Base-by-base conservation (phyloP, 1,140 invertebrate genomes). In the Lithobius niger region DNA sequence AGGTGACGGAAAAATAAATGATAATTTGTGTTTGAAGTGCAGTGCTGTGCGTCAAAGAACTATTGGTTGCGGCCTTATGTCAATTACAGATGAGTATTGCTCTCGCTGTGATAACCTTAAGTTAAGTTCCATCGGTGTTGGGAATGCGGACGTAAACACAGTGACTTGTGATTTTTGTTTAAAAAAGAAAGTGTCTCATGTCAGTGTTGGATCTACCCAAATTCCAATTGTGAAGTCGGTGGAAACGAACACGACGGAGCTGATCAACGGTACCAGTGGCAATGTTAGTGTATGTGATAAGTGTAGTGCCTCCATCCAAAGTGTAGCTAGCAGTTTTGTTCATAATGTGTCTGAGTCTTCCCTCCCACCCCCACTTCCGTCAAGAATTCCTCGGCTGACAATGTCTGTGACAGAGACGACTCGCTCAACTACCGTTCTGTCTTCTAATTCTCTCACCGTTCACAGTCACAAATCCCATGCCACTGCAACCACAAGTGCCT, bases 261-360 rank as follows among this genome's bases (percentile, higher is more conserved):
- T 19, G 19, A 22, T 45, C 51, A 64, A 42, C 43, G 55, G 24
- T 31, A 63, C 56, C 45, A 53, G 45, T 58, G 60, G 61, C 13
- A 56, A 73, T 47, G 74, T 77, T 31, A 77, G 76, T 60, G 75
- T 81, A 55, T 82, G 79, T 69, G 79, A 82, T 62, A 79, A 80
- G 59, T 82, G 79, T 64, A 79, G 79, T 61, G 76, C 76, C 53
- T 74, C 74, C 13, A 79, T 80, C 26, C 76, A 76, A 31, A 70
- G 67, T 36, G 66, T 77, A 56, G 75, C 76, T 19, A 70, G 71
- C 55, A 71, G 75, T 45, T 71, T 77, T 59, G 68, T 71, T 2
- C 68, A 59, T 27, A 61, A 54, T 56, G 51, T 51, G 26, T 45
- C 54, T 10, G 42, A 54, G 52, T 47, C 54, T 22, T 49, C 59